These are phyloP conservation scores for Motacilla tschutschensis DNA, from an alignment of 2,113 vertebrate species.

Conservation along the genomic window DNA sequence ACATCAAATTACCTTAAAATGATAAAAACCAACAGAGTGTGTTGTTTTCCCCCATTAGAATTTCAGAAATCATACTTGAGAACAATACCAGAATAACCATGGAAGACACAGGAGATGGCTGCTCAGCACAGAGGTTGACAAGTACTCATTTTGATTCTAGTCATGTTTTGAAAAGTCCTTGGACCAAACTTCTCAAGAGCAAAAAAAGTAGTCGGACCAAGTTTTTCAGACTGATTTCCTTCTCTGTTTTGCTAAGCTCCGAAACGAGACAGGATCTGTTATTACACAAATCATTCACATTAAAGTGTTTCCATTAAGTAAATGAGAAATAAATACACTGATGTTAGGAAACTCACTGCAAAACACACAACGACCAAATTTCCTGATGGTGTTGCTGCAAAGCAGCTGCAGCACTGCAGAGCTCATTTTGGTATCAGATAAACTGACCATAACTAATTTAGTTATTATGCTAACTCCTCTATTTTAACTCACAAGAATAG, in stretches of 20 bases:
- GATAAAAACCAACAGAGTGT: slow-evolving; percentile 55
- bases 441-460: not conserved
- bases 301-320: not conserved
- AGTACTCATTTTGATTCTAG: not conserved
- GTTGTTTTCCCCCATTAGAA: slow-evolving; percentile 25
- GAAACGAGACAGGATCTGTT: not conserved
- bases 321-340: not conserved
- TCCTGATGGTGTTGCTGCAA: not conserved
- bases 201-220: not conserved
- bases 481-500: not conserved
- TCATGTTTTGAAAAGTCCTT: not conserved
- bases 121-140: not conserved
- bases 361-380: not conserved
- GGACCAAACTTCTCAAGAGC: not conserved
- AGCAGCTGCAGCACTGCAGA: not conserved
- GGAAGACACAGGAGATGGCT: not conserved
- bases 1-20: slow-evolving; percentile 59
- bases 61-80: not conserved
- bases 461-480: not conserved
- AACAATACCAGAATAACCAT: not conserved
- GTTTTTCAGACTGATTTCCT: not conserved
- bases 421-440: not conserved
- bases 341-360: not conserved
- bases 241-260: not conserved
- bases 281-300: not conserved